phyloP scores from a whole-genome alignment of 2,113 vertebrate species.

The Salvelinus sp. region DNA sequence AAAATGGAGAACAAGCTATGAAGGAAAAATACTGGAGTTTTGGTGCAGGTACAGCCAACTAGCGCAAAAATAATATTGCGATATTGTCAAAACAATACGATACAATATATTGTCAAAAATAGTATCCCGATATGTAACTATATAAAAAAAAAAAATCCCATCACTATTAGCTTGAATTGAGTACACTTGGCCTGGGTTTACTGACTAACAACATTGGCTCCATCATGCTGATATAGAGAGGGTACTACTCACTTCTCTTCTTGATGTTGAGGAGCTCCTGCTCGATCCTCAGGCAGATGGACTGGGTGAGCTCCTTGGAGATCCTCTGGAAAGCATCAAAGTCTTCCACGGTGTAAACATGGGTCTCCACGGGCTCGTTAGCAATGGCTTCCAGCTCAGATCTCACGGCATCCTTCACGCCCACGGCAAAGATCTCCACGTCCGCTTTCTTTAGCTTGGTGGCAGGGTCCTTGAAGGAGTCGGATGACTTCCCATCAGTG shows the following conservation, averaged over 20 bases:
- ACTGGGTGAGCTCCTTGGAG: conserved; percentile 93
- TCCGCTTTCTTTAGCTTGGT: conserved; percentile 83
- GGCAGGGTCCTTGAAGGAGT: conserved; percentile 92
- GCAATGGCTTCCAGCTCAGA: conserved; percentile 93
- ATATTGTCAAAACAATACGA: no score
- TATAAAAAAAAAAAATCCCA: neutral
- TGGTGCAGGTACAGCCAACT: no score
- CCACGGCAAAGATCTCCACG: conserved; percentile 97
- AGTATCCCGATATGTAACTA: no score
- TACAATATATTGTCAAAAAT: no score
- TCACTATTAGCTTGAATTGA: neutral
- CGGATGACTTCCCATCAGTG: conserved; percentile 97
- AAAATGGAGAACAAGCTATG: no score
- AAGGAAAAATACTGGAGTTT: no score
- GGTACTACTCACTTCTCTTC: conserved; percentile 86
- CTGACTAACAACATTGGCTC: neutral
- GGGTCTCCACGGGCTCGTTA: conserved; percentile 84
- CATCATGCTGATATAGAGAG: neutral
- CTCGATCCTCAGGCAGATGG: conserved; percentile 94
- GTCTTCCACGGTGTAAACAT: conserved; percentile 97
- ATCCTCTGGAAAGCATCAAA: conserved; percentile 98
- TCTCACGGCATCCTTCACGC: conserved; percentile 95
- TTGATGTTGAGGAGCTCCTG: conserved; percentile 87
- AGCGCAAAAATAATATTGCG: no score
- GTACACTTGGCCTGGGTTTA: neutral